Evolutionary conservation across 2,797 vertebrate genomes (phyloP).

Genomic region (Avahi laniger): DNA sequence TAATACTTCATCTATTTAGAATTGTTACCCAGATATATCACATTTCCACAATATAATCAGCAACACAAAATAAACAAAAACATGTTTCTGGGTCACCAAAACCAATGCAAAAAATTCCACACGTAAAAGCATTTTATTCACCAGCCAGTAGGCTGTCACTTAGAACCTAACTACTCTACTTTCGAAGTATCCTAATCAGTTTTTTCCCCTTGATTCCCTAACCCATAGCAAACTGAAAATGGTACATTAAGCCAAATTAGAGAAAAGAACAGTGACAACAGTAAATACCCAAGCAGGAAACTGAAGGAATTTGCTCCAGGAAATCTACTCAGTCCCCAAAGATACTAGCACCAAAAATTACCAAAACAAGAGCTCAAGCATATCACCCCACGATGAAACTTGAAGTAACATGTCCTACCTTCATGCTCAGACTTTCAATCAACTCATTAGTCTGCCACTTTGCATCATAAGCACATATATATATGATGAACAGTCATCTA

Average conservation of each 20-base stretch:
- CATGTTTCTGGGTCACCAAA: conserved; percentile 35
- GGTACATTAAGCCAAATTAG: not conserved
- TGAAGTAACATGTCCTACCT: too few species aligned
- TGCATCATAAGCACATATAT: not conserved
- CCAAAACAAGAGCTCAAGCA: not conserved
- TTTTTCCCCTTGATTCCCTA: not conserved
- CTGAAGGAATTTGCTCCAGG: not conserved
- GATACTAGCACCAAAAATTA: too few species aligned
- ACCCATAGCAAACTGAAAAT: not conserved
- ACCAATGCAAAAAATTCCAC: not conserved
- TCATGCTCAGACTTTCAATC: not conserved
- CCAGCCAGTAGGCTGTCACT: not conserved
- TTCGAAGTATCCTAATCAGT: not conserved
- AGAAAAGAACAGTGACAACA: not conserved
- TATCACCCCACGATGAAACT: not conserved
- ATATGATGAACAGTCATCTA: not conserved
- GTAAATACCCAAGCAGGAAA: not conserved
- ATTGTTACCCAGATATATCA: not conserved
- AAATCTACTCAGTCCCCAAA: not conserved
- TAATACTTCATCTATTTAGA: not conserved
- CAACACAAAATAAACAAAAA: not conserved
- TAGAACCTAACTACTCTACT: not conserved
- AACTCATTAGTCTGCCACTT: not conserved
- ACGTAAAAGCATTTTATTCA: conserved; percentile 26
- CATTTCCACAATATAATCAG: not conserved